Conservation (phyloP, 2,797 vertebrate species). For the Ibycter americanus region DNA sequence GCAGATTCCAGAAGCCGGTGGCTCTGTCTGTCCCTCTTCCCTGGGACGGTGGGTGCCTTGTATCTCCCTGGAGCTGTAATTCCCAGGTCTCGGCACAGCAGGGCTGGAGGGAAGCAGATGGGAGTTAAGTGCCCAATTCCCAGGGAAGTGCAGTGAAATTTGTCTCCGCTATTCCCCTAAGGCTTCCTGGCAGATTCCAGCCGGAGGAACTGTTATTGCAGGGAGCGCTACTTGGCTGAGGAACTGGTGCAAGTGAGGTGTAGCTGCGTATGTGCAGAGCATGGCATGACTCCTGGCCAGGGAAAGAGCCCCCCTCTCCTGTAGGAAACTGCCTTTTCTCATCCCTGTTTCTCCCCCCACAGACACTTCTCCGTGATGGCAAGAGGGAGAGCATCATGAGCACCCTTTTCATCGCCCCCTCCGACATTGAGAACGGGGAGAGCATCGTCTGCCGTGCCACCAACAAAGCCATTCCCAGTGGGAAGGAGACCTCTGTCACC, state of each 20-base stretch:
- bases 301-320: background rate
- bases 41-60: rapidly evolving
- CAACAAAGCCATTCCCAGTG: slow-evolving; percentile 93
- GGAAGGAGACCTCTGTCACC: slow-evolving; percentile 94
- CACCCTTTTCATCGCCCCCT: slow-evolving; percentile 90
- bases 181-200: background rate
- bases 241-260: rapidly evolving
- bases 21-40: background rate
- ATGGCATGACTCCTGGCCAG: background rate
- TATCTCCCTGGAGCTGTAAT: background rate
- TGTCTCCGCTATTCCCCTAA: background rate
- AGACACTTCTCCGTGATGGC: slow-evolving; percentile 91
- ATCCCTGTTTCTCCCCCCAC: background rate
- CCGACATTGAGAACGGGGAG: slow-evolving; percentile 94
- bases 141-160: background rate
- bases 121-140: background rate
- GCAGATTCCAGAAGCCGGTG: background rate
- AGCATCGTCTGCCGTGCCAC: slow-evolving; percentile 92
- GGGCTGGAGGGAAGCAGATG: background rate
- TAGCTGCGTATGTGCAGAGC: background rate
- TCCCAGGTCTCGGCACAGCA: background rate
- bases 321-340: background rate
- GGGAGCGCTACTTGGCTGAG: background rate
- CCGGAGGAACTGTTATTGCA: background rate
- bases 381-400: slow-evolving; percentile 93